phyloP scores from a whole-genome alignment of 2,888 invertebrate genomes.

The Dryobota labecula region DNA sequence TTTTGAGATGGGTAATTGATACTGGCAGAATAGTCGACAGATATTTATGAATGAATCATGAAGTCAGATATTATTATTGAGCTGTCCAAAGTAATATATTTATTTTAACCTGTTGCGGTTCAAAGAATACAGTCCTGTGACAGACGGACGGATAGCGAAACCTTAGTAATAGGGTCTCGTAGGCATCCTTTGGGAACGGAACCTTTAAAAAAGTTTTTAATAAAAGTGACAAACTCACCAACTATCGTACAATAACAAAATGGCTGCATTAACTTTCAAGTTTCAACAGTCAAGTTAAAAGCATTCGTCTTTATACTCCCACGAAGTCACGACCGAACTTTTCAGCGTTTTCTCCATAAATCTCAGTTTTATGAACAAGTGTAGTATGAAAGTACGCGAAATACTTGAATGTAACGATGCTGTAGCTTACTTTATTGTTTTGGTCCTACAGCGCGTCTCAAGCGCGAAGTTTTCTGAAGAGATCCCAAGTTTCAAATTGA shows the following conservation, averaged over 20 bases:
- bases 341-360: conserved; percentile 29
- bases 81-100: too few species aligned
- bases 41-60: too few species aligned
- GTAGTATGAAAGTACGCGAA: conserved; percentile 4
- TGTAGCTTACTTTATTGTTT: background rate
- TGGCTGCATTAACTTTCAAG: background rate
- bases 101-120: too few species aligned
- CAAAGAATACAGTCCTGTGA: background rate
- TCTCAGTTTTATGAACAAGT: conserved; percentile 37
- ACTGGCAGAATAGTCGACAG: too few species aligned
- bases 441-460: background rate
- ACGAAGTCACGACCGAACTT: conserved; percentile 11
- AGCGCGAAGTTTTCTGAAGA: conserved; percentile 6
- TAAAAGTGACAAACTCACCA: background rate
- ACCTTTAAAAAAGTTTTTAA: background rate
- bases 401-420: conserved; percentile 6
- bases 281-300: background rate
- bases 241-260: conserved; percentile 3
- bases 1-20: too few species aligned
- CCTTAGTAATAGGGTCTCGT: background rate
- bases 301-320: conserved; percentile 22
- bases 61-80: too few species aligned
- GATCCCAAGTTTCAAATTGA: conserved; percentile 17
- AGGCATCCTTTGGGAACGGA: background rate
- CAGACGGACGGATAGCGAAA: too few species aligned